Conservation (phyloP, 2,113 vertebrate genomes). For the Circaetus gallicus region DNA sequence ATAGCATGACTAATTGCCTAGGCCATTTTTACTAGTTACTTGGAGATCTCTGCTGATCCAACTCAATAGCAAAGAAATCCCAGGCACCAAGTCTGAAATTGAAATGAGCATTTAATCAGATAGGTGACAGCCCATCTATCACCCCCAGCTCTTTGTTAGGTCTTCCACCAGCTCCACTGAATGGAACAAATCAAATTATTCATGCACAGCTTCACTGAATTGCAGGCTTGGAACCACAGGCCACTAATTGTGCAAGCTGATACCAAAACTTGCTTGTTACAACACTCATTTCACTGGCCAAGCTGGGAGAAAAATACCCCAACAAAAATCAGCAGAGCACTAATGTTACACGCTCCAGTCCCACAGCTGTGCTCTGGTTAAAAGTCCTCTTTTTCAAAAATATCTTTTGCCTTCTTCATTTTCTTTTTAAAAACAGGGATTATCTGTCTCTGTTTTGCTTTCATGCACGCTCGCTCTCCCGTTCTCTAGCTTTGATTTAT, state of each 20-base stretch:
- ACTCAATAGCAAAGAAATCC: slow-evolving; percentile 70
- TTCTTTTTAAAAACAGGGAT: slow-evolving; percentile 45
- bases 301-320: slow-evolving; percentile 17
- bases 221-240: slow-evolving; percentile 70
- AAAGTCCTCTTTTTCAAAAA: slow-evolving; percentile 14
- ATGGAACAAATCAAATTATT: slow-evolving; percentile 84
- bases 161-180: slow-evolving; percentile 62
- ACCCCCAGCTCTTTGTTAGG: slow-evolving; percentile 68
- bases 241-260: slow-evolving; percentile 69
- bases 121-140: slow-evolving; percentile 76
- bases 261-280: slow-evolving; percentile 68
- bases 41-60: slow-evolving; percentile 57
- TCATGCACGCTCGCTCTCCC: not conserved
- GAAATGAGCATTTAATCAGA: slow-evolving; percentile 78
- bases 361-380: slow-evolving; percentile 40
- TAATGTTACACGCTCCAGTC: slow-evolving; percentile 30
- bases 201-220: slow-evolving; percentile 71
- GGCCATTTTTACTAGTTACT: slow-evolving; percentile 66
- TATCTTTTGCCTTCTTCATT: slow-evolving; percentile 20
- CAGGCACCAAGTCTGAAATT: slow-evolving; percentile 70
- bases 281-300: slow-evolving; percentile 46
- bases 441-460: slow-evolving; percentile 18
- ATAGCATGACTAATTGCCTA: slow-evolving; percentile 69
- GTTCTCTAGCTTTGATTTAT: slow-evolving; percentile 36
- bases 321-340: slow-evolving; percentile 39